phyloP scores from a whole-genome alignment of 1,140 invertebrate genomes.

The Nasonia longicornis region DNA sequence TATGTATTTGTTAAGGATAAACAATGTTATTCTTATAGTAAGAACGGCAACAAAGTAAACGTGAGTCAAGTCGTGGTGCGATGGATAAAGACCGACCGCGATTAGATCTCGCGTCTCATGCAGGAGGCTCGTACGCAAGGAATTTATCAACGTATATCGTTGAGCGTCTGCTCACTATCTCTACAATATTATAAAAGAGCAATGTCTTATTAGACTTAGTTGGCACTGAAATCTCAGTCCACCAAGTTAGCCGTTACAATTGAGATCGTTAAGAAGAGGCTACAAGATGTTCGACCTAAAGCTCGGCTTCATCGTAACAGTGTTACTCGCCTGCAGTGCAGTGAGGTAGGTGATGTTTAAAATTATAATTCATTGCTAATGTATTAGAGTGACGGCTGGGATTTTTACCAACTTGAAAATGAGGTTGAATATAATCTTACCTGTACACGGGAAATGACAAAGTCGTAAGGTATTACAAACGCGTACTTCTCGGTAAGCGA shows the following conservation, averaged over 20 bases:
- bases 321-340: not conserved
- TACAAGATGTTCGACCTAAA: not conserved
- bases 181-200: not conserved
- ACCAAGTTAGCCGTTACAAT: not conserved
- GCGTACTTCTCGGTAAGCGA: too few relatives aligned
- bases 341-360: not conserved
- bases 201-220: not conserved
- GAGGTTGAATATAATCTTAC: not conserved
- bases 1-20: too few relatives aligned
- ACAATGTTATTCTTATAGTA: too few relatives aligned
- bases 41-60: too few relatives aligned
- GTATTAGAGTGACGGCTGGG: not conserved
- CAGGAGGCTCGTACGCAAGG: too few relatives aligned
- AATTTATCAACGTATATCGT: not conserved
- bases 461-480: too few relatives aligned
- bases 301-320: not conserved
- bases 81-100: too few relatives aligned
- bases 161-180: not conserved
- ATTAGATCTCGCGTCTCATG: too few relatives aligned
- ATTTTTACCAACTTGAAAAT: not conserved
- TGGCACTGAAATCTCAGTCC: not conserved
- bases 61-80: too few relatives aligned
- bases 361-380: too few relatives aligned
- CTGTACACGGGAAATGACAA: too few relatives aligned
- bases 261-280: not conserved